Base-by-base conservation (phyloP, 1,140 invertebrate genomes). In the Drosophila obscura region DNA sequence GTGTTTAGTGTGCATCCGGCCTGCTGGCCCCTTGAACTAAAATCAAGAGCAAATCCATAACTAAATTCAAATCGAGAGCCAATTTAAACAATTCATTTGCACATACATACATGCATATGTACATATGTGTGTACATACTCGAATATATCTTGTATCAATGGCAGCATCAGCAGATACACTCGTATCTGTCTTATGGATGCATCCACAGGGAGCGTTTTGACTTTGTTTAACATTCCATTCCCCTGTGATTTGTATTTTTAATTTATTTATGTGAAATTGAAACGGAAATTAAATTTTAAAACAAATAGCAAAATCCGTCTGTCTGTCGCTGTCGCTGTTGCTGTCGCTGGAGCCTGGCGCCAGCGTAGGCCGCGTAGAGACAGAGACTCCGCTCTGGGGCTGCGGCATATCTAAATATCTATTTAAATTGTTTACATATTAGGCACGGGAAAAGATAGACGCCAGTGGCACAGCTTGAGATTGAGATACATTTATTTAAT, bases 231-330 rank as follows among this genome's bases (percentile, higher is more conserved):
- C 35, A 39, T 39, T 39, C 35, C 35, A 39, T 39, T 28, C 24
- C 6, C 6, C 19, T 31, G 46, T 39, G 58, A 66, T 73, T 56
- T 84, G 48, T 73, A 61, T 50, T 73, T 76, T 83, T 88, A 88
- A 88, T 88, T 88, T 89, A 88, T 88, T 88, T 88, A 88, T 88
- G 83, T 88, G 83, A 88, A 88, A 87, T 87, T 90, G 89, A 91
- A 90, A 90, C 89, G 89, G 89, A 91, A 91, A 91, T 91, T 90
- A 90, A 89, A 87, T 83, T 91, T 89, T 84, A 89, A 88, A 88
- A 88, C 84, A 89, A 89, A 88, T 88, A 80, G 84, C 73, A 28
- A 62, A 61, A 56, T 13, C 35, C 35, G 35, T 39, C 35, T 39
- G 35, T 39, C 58, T 50, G 51, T 46, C 31, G 22, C 58, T 50